phyloP scores from a whole-genome alignment of 2,888 invertebrate species.

The Alcis repandata region DNA sequence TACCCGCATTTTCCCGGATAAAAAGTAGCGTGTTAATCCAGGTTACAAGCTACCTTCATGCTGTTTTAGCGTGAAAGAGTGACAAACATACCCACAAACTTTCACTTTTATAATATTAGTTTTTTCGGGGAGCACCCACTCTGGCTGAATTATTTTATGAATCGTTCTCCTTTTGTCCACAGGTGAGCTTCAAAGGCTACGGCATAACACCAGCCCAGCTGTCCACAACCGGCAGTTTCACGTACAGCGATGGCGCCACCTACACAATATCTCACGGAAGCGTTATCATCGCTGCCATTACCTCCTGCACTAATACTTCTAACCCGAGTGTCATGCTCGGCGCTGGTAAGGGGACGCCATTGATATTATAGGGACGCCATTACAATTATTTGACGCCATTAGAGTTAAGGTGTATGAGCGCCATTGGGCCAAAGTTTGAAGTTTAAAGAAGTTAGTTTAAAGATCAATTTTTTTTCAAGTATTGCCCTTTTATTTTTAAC shows the following conservation, averaged over 20 bases:
- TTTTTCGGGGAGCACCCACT: no score
- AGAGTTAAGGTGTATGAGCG: no score
- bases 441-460: no score
- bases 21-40: no score
- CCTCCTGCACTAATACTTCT: constrained; percentile 99
- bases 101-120: no score
- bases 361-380: background rate
- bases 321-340: constrained; percentile 99
- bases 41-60: no score
- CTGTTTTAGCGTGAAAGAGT: no score
- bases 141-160: background rate
- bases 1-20: no score
- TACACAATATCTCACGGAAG: constrained; percentile 95
- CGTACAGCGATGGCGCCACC: constrained; percentile 90
- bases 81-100: no score
- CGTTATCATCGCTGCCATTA: constrained; percentile 98
- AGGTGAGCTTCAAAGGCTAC: constrained; percentile 97
- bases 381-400: background rate
- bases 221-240: constrained; percentile 89
- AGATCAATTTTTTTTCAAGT: no score
- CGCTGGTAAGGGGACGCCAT: constrained; percentile 87
- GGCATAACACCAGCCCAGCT: constrained; percentile 90
- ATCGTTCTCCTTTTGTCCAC: constrained; percentile 38
- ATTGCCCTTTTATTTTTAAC: no score
- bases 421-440: no score